A percentile compares a stretch with the other conserved stretches of the same genome.
Evolutionary conservation across 2,888 invertebrate species (phyloP).

Genomic region (Mythimna impura): DNA sequence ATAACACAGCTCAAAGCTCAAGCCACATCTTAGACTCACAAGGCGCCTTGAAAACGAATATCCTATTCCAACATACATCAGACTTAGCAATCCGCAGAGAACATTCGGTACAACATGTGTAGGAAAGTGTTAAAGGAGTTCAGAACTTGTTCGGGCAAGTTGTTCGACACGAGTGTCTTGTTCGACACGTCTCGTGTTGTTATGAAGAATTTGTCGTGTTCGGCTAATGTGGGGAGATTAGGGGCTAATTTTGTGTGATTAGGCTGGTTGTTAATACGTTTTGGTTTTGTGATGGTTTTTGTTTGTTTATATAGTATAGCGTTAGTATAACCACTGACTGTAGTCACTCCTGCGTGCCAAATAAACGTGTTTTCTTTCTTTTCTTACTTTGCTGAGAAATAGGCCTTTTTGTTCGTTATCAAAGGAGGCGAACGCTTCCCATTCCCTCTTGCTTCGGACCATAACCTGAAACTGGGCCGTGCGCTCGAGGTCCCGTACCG

Average conservation of each 20-base stretch:
- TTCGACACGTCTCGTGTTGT: constrained; percentile 62
- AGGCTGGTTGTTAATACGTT: constrained; percentile 20
- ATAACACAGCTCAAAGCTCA: constrained; percentile 27
- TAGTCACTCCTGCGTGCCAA: not conserved
- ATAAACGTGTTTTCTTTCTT: no score
- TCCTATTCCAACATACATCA: constrained; percentile 50
- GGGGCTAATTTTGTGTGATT: constrained; percentile 38
- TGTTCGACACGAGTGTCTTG: constrained; percentile 58
- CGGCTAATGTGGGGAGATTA: constrained; percentile 40
- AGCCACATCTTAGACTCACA: constrained; percentile 19
- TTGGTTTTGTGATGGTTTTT: constrained; percentile 15
- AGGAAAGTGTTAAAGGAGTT: constrained; percentile 62
- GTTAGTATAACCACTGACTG: not conserved
- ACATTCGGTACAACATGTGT: constrained; percentile 58
- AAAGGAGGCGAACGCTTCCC: no score
- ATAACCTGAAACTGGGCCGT: no score
- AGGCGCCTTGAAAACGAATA: constrained; percentile 41
- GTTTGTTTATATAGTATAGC: not conserved
- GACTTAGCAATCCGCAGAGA: constrained; percentile 47
- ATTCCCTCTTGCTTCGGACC: no score
- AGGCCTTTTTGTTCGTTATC: not conserved
- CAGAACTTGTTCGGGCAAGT: constrained; percentile 58
- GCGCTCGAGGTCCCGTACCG: no score
- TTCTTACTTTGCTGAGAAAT: no score
- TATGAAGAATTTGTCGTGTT: constrained; percentile 53